phyloP scores from a whole-genome alignment of 2,888 invertebrate genomes.

The Bruchidius siliquastri region DNA sequence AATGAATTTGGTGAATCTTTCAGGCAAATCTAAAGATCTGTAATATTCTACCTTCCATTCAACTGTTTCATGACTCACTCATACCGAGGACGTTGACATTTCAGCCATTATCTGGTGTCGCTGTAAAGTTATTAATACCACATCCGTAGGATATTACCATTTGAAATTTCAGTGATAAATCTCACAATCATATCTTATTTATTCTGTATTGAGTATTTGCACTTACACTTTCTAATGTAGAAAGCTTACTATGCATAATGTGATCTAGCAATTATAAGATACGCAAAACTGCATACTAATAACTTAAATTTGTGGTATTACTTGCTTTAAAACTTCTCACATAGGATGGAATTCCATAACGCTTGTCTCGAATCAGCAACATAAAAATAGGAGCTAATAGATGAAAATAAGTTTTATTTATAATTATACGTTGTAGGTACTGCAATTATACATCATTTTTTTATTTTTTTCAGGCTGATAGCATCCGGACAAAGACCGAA shows the following conservation, averaged over 20 bases:
- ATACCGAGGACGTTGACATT: neutral
- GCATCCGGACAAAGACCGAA: slow-evolving; percentile 58
- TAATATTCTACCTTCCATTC: no score
- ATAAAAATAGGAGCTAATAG: no score
- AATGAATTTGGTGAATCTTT: no score
- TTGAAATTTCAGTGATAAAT: neutral
- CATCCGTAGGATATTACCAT: neutral
- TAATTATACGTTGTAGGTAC: no score
- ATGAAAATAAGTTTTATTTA: no score
- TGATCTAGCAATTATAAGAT: neutral
- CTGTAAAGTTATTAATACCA: neutral
- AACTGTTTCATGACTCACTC: neutral
- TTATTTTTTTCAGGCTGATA: slow-evolving; percentile 42
- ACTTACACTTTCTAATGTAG: neutral
- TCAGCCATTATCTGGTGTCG: neutral
- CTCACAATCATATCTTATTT: neutral
- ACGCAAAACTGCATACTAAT: no score
- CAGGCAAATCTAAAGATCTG: no score
- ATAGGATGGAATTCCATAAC: no score
- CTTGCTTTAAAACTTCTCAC: no score
- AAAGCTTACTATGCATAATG: neutral
- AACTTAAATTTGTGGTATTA: no score
- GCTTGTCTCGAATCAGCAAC: no score
- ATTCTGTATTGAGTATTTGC: neutral
- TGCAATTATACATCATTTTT: no score